phyloP scores from a whole-genome alignment of 1,140 invertebrate genomes.

The Subanguina moxae region DNA sequence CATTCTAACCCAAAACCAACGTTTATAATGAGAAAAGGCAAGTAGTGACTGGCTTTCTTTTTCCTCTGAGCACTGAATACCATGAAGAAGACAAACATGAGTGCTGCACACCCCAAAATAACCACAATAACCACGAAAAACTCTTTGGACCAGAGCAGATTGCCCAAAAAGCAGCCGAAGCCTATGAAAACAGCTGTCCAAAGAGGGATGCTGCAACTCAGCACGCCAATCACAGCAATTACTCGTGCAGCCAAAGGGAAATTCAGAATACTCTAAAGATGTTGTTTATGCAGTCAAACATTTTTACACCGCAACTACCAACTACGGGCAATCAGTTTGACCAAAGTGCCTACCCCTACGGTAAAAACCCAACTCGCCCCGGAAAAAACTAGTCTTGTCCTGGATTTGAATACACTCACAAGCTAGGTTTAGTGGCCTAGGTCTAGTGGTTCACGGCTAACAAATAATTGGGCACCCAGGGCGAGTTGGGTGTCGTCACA shows the following conservation, averaged over 20 bases:
- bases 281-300: no score
- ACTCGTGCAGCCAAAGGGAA: neutral
- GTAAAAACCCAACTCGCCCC: no score
- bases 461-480: no score
- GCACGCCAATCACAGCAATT: constrained; percentile 1
- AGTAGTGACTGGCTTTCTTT: neutral
- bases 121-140: neutral
- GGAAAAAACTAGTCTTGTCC: no score
- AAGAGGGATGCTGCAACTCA: neutral
- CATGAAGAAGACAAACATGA: neutral
- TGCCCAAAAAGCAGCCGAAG: neutral
- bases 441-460: no score
- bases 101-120: neutral
- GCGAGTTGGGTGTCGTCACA: no score
- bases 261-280: no score
- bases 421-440: no score
- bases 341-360: no score
- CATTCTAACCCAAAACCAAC: neutral
- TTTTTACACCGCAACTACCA: no score
- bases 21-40: neutral
- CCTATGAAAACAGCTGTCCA: neutral
- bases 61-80: neutral
- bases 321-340: no score
- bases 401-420: no score
- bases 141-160: neutral